phyloP scores from a whole-genome alignment of 2,888 invertebrate species.

The Mimumesa dahlbomi region DNA sequence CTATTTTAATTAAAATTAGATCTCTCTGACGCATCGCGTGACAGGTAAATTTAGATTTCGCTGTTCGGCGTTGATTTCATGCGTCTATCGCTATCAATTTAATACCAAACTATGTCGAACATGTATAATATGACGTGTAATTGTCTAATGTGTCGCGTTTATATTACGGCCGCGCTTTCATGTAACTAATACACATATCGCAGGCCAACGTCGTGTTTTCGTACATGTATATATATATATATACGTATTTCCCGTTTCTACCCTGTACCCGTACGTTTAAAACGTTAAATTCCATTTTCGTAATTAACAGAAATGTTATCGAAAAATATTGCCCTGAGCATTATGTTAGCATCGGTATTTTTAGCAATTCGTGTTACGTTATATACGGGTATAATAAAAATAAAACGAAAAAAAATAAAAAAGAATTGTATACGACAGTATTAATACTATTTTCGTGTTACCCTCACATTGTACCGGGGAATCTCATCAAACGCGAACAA shows the following conservation, averaged over 20 bases:
- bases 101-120: conserved; percentile 6
- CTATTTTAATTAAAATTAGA: conserved; percentile 8
- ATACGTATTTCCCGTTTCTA: neutral
- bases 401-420: too few relatives aligned
- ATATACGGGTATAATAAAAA: too few relatives aligned
- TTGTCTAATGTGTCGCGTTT: too few relatives aligned
- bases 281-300: neutral
- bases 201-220: too few relatives aligned
- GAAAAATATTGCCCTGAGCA: too few relatives aligned
- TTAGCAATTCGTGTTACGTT: too few relatives aligned
- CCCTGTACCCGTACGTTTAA: neutral
- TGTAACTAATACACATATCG: neutral
- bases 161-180: neutral
- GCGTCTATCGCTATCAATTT: conserved; percentile 15
- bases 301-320: neutral
- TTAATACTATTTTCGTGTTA: too few relatives aligned
- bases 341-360: too few relatives aligned
- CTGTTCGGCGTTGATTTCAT: conserved; percentile 16
- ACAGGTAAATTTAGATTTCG: conserved; percentile 30
- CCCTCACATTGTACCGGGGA: too few relatives aligned
- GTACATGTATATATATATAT: too few relatives aligned
- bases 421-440: too few relatives aligned
- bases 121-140: neutral
- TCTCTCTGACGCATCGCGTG: conserved; percentile 13
- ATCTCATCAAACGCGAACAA: too few relatives aligned